Base-by-base conservation (phyloP, 1,140 invertebrate species). In the Macrobrachium rosenbergii region DNA sequence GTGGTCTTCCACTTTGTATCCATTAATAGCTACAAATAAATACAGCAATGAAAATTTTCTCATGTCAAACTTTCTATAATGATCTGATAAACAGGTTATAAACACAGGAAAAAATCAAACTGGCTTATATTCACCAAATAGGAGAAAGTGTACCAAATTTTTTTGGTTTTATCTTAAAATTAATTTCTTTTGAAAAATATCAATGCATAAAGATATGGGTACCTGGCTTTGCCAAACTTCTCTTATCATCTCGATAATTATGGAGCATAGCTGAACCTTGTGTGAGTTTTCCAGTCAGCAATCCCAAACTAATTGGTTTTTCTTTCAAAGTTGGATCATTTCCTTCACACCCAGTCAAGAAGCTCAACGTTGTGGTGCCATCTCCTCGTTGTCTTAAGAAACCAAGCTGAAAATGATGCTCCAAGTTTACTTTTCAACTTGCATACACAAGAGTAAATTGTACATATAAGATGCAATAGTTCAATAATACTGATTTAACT, bases 311-410 rank as follows among this genome's bases (percentile, higher is more conserved):
- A 0, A 98, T 94, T 0, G 97, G 95, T 88, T 95, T 94, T 90
- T 97, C 96, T 90, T 95, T 94, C 0, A 94, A 95, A 28, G 94
- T 93, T 1, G 94, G 93, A 78, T 94, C 93, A 3, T 95, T 94
- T 14, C 95, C 95, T 28, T 88, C 82, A 90, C 96, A 95, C 78
- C 95, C 95, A 21, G 97, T 95, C 17, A 99, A 93, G 80, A 99
- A 95, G 90, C 96, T 95, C n/a, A 99, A 91, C 75, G 97, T 96
- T 0, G 98, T 98, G 0, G 94, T 96, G 8, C 97, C 97, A 92
- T 98, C 96, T 88, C 95, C 94, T 85, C 94, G 94, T 90, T 96
- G 95, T 19, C 96, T 92, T 45, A 98, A 92, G 90, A 97, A 98
- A 62, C 96, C 96, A 94, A 97, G 95, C 92, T 95, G 89, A 43